These are phyloP conservation scores for Bothrops jararaca DNA, from an alignment of 2,113 vertebrate genomes.

Conservation along the genomic window DNA sequence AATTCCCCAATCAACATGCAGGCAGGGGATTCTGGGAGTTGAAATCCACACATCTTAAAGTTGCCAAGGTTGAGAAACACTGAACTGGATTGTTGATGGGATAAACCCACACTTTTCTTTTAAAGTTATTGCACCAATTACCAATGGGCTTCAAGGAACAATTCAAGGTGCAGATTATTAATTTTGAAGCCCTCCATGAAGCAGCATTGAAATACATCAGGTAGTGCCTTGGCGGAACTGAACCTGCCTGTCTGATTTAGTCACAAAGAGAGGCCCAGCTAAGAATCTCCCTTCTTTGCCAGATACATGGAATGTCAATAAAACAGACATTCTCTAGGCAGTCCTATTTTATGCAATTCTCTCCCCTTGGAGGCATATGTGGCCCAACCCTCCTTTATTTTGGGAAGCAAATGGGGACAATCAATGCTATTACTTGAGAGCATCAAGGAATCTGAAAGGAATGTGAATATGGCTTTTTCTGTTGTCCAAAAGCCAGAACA, in stretches of 20 bases:
- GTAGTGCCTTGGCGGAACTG: background rate
- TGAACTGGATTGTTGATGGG: background rate
- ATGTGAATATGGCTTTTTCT: background rate
- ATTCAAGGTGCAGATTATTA: background rate
- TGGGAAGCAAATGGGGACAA: background rate
- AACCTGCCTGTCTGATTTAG: background rate
- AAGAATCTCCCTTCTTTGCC: background rate
- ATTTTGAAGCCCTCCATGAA: too few relatives aligned
- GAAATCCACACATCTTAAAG: too few relatives aligned
- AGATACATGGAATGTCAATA: background rate
- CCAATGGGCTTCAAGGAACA: background rate
- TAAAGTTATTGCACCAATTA: background rate
- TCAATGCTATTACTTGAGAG: background rate
- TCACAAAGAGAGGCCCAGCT: background rate
- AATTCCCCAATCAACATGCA: too few relatives aligned
- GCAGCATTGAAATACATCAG: too few relatives aligned
- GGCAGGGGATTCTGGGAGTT: too few relatives aligned
- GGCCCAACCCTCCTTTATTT: background rate
- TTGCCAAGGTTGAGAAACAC: too few relatives aligned
- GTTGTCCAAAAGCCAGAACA: background rate
- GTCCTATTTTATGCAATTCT: background rate
- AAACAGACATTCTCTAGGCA: background rate
- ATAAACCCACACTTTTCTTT: background rate
- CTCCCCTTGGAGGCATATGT: background rate
- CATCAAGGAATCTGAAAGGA: background rate